Base-by-base conservation (phyloP, 2,797 vertebrate genomes). In the Acropternis orthonyx region DNA sequence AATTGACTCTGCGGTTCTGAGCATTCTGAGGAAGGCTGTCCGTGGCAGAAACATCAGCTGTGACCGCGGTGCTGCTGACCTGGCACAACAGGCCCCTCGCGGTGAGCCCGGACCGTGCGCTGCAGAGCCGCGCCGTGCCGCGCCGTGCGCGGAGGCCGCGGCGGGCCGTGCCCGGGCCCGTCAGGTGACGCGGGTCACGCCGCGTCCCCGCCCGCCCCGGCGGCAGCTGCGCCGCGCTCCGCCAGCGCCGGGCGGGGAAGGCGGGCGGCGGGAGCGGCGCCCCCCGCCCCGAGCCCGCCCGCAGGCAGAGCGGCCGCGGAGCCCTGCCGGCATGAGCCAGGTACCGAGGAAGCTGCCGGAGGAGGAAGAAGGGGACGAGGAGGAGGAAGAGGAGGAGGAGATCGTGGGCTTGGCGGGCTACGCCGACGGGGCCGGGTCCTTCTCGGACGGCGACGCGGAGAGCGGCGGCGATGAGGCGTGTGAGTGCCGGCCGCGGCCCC, bases 381-480 rank as follows among this genome's bases (percentile, higher is more conserved):
- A n/a, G 91, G 94, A 96, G 4, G 97, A 98, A 21, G 98, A 97
- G 16, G 98, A 98, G 73, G 98, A 98, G 39, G 97, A 98, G 88
- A 91, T 97, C 62, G 96, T 98, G 84, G 97, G 97, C 36, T 94
- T 98, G 46, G 97, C 97, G 34, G 97, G 96, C 75, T 98, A 98
- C 75, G 97, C 96, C 55, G 97, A 98, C 76, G 98, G 98, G 88
- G 97, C 98, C 65, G 98, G 98, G 80, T 97, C 98, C 58, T 98
- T 98, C 80, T 97, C 98, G 49, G 98, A 98, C 93, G 98, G 96
- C 4, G 98, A 98, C 67, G 98, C 94, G 84, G 98, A 98, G 95
- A 98, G 98, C 94, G 98, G 97, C 76, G 97, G 98, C 58, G 98
- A 98, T 92, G 98, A 98, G 97, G 98, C 98, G 98, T 98, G 98